Percentiles rank a stretch among this genome's conserved stretches.
Evolutionary conservation across 2,888 invertebrate species (phyloP).

Genomic region (Erebia aethiops): DNA sequence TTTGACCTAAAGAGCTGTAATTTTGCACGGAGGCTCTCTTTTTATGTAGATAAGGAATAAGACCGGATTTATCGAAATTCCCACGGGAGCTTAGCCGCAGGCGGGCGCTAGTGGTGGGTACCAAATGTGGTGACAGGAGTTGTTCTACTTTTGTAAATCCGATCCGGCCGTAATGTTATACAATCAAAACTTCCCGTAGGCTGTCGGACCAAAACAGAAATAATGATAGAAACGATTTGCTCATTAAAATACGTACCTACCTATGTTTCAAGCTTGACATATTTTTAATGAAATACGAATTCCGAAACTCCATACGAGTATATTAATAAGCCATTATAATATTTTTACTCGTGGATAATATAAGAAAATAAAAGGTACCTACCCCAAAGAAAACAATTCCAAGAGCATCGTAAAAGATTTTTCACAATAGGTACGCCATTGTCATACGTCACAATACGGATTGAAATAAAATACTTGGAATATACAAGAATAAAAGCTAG

Average conservation of each 20-base stretch:
- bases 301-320: neutral
- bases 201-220: neutral
- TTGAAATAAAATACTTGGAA: neutral
- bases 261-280: neutral
- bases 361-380: neutral
- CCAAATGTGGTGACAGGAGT: too few species aligned
- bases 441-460: neutral
- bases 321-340: neutral
- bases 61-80: too few species aligned
- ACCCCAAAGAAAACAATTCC: neutral
- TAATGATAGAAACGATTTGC: neutral
- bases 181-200: too few species aligned
- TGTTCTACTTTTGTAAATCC: too few species aligned
- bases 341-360: neutral
- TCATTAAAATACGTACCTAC: neutral
- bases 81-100: too few species aligned
- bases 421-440: constrained; percentile 5
- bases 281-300: neutral
- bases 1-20: too few species aligned
- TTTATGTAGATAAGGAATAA: too few species aligned
- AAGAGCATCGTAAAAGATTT: neutral
- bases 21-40: too few species aligned
- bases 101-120: too few species aligned
- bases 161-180: too few species aligned
- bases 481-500: neutral